These are phyloP conservation scores for Sceloporus tristichus DNA, from an alignment of 2,113 vertebrate genomes.

Conservation along the genomic window DNA sequence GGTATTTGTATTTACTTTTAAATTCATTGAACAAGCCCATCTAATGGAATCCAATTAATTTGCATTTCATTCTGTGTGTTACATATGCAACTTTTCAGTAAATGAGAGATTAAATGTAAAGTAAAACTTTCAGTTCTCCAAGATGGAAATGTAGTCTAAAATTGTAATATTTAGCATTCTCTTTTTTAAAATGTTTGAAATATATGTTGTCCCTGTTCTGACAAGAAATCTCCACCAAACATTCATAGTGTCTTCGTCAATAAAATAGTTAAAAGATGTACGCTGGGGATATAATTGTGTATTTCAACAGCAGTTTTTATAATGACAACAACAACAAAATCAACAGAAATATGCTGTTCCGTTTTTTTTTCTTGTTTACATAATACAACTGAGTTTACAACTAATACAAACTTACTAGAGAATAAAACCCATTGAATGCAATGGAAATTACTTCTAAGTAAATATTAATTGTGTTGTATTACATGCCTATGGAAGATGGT, in stretches of 20 bases:
- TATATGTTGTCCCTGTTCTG: background rate
- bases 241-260: background rate
- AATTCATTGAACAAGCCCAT: background rate
- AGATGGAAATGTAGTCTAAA: background rate
- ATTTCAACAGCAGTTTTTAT: background rate
- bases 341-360: background rate
- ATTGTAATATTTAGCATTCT: background rate
- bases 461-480: background rate
- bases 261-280: background rate
- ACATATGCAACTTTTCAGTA: background rate
- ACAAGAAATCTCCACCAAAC: background rate
- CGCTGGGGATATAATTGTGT: background rate
- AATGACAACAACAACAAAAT: too few species aligned
- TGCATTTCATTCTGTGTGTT: background rate
- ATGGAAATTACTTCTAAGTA: background rate
- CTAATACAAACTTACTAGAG: too few species aligned
- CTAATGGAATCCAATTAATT: background rate
- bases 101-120: background rate
- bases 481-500: background rate
- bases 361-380: background rate
- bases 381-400: background rate
- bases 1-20: background rate
- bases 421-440: background rate
- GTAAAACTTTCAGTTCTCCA: background rate
- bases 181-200: background rate